phyloP scores from a whole-genome alignment of 53 echinoderm and acorn worm genomes.

The Hippasteria phrygiana region DNA sequence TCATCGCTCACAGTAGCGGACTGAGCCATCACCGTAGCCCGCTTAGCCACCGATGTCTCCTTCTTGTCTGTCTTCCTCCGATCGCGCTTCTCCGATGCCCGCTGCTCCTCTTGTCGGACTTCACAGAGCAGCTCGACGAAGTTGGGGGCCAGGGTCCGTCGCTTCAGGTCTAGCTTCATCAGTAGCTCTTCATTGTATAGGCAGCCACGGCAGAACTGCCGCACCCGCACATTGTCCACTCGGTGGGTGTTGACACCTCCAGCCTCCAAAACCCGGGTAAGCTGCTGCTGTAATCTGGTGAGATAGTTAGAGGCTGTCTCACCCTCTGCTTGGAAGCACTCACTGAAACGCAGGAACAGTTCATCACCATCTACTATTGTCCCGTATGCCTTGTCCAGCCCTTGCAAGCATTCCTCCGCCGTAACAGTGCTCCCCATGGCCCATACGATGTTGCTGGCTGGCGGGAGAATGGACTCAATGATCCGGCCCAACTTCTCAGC shows the following conservation, averaged over 20 bases:
- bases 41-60: not conserved
- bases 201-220: slow-evolving; percentile 57
- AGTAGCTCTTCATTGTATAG: slow-evolving; percentile 40
- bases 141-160: not conserved
- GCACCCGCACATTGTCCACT: slow-evolving; percentile 43
- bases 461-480: slow-evolving; percentile 53
- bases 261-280: slow-evolving; percentile 48
- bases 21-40: not conserved
- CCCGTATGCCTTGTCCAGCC: slow-evolving; percentile 61
- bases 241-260: slow-evolving; percentile 47
- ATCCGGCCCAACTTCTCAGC: slow-evolving; percentile 47
- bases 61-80: not conserved
- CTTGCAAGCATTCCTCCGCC: not conserved
- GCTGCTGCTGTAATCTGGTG: slow-evolving; percentile 16
- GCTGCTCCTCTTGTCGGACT: slow-evolving; percentile 24
- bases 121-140: not conserved
- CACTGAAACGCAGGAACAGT: slow-evolving; percentile 56
- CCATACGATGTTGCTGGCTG: slow-evolving; percentile 58
- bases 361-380: slow-evolving; percentile 65
- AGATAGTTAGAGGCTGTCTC: slow-evolving; percentile 60
- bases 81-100: not conserved
- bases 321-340: slow-evolving; percentile 43
- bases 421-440: slow-evolving; percentile 7
- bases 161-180: slow-evolving; percentile 1
- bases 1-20: not conserved